Evolutionary conservation across 2,888 invertebrate genomes (phyloP).

Genomic region (Griposia aprilina): DNA sequence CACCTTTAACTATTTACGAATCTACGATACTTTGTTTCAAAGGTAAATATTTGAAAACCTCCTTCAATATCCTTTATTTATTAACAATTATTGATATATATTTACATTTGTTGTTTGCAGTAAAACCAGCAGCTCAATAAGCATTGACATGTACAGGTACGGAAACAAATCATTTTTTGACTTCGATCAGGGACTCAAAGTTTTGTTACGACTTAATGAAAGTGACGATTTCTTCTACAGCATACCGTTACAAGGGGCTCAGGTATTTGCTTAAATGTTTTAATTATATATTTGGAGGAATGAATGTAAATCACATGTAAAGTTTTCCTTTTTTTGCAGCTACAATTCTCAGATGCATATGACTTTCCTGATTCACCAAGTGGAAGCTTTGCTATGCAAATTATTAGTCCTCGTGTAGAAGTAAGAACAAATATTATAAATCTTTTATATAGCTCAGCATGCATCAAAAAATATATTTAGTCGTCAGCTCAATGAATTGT

Average conservation of each 20-base stretch:
- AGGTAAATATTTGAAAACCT: constrained; percentile 72
- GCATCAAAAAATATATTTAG: constrained; percentile 32
- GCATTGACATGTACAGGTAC: constrained; percentile 82
- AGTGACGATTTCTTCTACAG: constrained; percentile 89
- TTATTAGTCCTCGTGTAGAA: constrained; percentile 83
- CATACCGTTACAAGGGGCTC: constrained; percentile 86
- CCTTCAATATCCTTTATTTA: background rate
- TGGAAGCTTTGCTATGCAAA: constrained; percentile 88
- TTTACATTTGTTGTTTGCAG: constrained; percentile 68
- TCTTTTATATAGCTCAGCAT: background rate
- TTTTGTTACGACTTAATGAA: constrained; percentile 81
- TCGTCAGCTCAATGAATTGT: constrained; percentile 53
- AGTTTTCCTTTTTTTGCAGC: constrained; percentile 75
- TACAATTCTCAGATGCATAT: constrained; percentile 89
- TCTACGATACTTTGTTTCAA: constrained; percentile 80
- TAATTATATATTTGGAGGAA: background rate
- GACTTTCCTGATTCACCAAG: constrained; percentile 91
- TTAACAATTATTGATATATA: background rate
- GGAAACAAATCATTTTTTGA: constrained; percentile 87
- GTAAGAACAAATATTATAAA: constrained; percentile 68
- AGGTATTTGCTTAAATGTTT: constrained; percentile 73
- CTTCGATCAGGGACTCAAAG: constrained; percentile 84
- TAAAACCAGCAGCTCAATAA: constrained; percentile 68
- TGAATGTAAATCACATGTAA: background rate
- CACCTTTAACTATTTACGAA: constrained; percentile 90